Base-by-base conservation (phyloP, 2,113 vertebrate species). In the Malurus alboscapulatus region DNA sequence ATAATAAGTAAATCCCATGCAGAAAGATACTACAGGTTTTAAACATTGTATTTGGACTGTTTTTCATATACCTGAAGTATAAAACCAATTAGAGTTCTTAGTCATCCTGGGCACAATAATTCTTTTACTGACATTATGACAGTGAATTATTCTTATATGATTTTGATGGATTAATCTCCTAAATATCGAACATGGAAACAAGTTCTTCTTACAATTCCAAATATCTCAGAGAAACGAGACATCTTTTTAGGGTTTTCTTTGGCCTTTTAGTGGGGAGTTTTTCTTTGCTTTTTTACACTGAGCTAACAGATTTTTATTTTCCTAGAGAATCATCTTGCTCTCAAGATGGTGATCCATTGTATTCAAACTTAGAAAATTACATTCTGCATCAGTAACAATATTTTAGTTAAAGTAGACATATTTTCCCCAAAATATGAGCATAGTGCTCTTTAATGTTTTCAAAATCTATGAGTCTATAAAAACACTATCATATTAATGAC, bases 251-350 rank as follows among this genome's bases (percentile, higher is more conserved):
- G 5, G 1, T 6, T 50, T 51, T 83, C 21, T 85, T 40, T 50
- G 4, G 1, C 7, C 13, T 36, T 40, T 32, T 30, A 59, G 10
- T 7, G 5, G 13, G 9, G 7, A 29, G 3, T 0, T 34, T 84
- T 82, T 55, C 8, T 47, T 45, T 55, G 5, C 0, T 10, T 63
- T 87, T 63, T 80, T 14, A 9, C n/a, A n/a, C 18, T 50, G 12
- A 57, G 7, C 21, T 58, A 63, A 63, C 11, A 63, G 16, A 32
- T 54, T 62, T 79, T 79, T 1, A 53, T 79, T 79, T 72, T 63
- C 36, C 20, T 18, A 24, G 11, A 27, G 8, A 81, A 73, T 59
- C 4, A 12, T 27, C 19, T 62, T 84, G 16, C 16, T 84, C 27
- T 59, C n/a, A 65, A 57, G 20, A 44, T 38, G 4, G 17, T 53